These are phyloP conservation scores for Andricus grossulariae DNA, from an alignment of 1,140 invertebrate genomes.

Conservation along the genomic window DNA sequence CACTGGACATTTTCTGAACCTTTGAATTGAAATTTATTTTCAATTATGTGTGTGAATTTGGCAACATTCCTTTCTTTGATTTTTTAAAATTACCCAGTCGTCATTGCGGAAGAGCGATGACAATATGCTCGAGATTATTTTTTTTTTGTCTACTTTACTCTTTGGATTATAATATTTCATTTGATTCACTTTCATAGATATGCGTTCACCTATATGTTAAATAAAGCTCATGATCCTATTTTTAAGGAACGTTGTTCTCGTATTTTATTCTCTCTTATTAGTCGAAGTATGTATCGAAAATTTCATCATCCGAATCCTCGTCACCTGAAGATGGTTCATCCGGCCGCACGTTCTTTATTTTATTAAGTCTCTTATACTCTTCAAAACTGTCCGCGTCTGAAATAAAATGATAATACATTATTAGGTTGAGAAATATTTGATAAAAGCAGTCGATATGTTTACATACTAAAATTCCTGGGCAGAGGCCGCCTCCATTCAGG, in stretches of 20 bases:
- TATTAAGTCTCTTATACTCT: slow-evolving; percentile 55
- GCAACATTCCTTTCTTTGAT: no score
- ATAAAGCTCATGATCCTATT: neutral
- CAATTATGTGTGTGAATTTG: no score
- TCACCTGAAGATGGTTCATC: slow-evolving; percentile 56
- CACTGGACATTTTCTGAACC: no score
- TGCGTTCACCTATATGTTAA: no score
- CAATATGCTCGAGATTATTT: no score
- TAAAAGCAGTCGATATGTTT: slow-evolving; percentile 29
- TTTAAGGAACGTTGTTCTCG: slow-evolving; percentile 2
- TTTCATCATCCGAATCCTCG: slow-evolving; percentile 65
- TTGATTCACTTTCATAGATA: no score
- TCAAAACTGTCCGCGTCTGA: slow-evolving; percentile 54
- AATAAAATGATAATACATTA: slow-evolving; percentile 33
- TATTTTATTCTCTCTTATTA: slow-evolving; percentile 36
- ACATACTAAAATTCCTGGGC: slow-evolving; percentile 36
- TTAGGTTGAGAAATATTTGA: no score
- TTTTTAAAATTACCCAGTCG: no score
- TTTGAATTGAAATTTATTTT: no score
- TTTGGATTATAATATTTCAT: no score
- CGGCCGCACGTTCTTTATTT: slow-evolving; percentile 56
- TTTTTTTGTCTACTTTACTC: no score
- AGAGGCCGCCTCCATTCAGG: slow-evolving; percentile 35
- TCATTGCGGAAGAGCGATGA: no score
- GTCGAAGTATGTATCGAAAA: slow-evolving; percentile 7